Conservation (phyloP, 2,113 vertebrate species). For the Hassar affinis region DNA sequence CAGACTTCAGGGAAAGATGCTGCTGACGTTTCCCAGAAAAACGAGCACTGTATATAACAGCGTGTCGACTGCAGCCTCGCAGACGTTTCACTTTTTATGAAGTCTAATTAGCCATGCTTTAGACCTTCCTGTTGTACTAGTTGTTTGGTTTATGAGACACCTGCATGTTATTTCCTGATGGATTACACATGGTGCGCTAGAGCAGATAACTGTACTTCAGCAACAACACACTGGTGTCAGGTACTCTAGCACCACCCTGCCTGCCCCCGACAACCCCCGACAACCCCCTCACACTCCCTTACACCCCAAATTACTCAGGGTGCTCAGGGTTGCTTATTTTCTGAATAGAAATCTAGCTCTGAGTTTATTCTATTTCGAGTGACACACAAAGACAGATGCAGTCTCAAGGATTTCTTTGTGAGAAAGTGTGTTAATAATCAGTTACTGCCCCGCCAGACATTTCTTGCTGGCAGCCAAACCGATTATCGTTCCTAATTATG, state of each 20-base stretch:
- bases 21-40: slow-evolving; percentile 1
- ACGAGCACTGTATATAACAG: slow-evolving; percentile 26
- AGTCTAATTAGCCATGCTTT: slow-evolving; percentile 50
- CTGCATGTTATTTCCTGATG: slow-evolving; percentile 58
- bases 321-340: not conserved
- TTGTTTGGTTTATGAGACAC: slow-evolving; percentile 56
- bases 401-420: slow-evolving; percentile 2
- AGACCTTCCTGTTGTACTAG: slow-evolving; percentile 46
- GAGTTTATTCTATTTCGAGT: not conserved
- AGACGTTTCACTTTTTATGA: slow-evolving; percentile 44
- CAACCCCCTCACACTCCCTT: no score
- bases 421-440: slow-evolving; percentile 7
- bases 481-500: slow-evolving; percentile 40
- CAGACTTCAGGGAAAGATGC: not conserved
- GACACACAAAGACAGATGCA: slow-evolving; percentile 21
- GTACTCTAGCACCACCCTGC: not conserved
- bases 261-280: no score
- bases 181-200: slow-evolving; percentile 25
- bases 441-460: not conserved
- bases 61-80: slow-evolving; percentile 23
- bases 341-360: not conserved
- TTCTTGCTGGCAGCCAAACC: slow-evolving; percentile 1
- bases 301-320: not conserved
- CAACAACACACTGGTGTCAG: not conserved
- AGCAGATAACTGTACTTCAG: slow-evolving; percentile 27